Evolutionary conservation across 2,888 invertebrate genomes (phyloP).

Genomic region (Patella ulyssiponensis): DNA sequence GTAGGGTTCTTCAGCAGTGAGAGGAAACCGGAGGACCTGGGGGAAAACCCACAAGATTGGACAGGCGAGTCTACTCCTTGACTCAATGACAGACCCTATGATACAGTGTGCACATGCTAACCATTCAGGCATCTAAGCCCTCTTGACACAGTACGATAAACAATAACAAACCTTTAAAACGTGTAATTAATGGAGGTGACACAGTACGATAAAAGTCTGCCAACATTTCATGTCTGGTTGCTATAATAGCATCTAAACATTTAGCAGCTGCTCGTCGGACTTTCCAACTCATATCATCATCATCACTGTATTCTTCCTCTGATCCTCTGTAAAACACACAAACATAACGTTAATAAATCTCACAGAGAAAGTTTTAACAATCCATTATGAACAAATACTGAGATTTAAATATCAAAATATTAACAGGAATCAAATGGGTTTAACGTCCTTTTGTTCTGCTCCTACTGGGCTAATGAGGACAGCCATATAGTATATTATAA

Average conservation of each 20-base stretch:
- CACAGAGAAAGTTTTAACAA: neutral
- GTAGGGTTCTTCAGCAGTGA: too few relatives aligned
- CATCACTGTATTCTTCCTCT: slow-evolving; percentile 97
- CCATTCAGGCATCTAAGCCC: too few relatives aligned
- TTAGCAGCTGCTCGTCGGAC: slow-evolving; percentile 94
- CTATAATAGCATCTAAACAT: slow-evolving; percentile 94
- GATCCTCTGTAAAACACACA: slow-evolving; percentile 50
- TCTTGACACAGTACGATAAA: too few relatives aligned
- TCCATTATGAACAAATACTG: neutral
- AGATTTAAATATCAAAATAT: neutral
- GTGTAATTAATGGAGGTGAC: slow-evolving; percentile 80
- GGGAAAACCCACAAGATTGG: too few relatives aligned
- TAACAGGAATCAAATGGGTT: neutral
- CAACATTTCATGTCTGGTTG: slow-evolving; percentile 91
- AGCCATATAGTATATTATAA: neutral
- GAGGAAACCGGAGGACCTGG: too few relatives aligned
- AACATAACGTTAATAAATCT: neutral
- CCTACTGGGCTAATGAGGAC: neutral
- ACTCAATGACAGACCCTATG: too few relatives aligned
- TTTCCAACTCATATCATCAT: slow-evolving; percentile 99
- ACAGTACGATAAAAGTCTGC: slow-evolving; percentile 89
- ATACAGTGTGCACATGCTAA: too few relatives aligned
- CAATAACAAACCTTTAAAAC: slow-evolving; percentile 67
- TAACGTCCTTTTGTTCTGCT: neutral
- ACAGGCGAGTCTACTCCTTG: too few relatives aligned